Evolutionary conservation across 2,797 vertebrate genomes (phyloP), one percentile per base, ranked within the genome.

Genomic region (Neoniphon sammara): DNA sequence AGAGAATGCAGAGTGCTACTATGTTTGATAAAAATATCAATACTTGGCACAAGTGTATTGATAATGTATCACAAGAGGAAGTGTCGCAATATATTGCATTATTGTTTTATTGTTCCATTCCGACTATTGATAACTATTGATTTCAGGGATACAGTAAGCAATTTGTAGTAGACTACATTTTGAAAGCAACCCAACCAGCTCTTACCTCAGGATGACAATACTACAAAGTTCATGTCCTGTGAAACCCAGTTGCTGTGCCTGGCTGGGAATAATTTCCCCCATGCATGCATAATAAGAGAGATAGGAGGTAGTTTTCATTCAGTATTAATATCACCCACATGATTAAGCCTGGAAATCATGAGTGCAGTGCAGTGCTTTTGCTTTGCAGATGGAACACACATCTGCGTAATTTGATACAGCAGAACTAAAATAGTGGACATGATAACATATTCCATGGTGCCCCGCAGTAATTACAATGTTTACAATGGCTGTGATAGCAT

Each of bases 401-500:
- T 50, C 42, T 59, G 72, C 60, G 63, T 44, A 12, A 68, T 36
- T n/a, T 17, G 30, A 66, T 66, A 60, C 67, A 50, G 9, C 7
- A 18, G 10, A 27, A 27, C 36, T 57, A 47, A 70, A 20, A 49
- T 23, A 20, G 42, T 61, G 8, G 15, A 42, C 23, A 27, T 36
- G 18, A 59, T 44, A 53, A 42, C 12, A 14, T 42, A 58, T 21
- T 42, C 11, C 12, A 18, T 10, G 67, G 20, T 31, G 36, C 23
- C 39, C 30, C 12, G 31, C 1, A 4, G 17, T 39, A 53, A 65
- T 75, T 70, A 53, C 42, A 31, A 47, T 21, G 17, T 50, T 54
- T 52, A 27, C 17, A 53, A 62, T 61, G 21, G 11, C 31, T 34
- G 12, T 12, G 66, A 66, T 81, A 64, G 65, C 36, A 75, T 62